Evolutionary conservation across 92 coral and sea anemone genomes (phyloP).

Genomic region (Heliopora coerulea): DNA sequence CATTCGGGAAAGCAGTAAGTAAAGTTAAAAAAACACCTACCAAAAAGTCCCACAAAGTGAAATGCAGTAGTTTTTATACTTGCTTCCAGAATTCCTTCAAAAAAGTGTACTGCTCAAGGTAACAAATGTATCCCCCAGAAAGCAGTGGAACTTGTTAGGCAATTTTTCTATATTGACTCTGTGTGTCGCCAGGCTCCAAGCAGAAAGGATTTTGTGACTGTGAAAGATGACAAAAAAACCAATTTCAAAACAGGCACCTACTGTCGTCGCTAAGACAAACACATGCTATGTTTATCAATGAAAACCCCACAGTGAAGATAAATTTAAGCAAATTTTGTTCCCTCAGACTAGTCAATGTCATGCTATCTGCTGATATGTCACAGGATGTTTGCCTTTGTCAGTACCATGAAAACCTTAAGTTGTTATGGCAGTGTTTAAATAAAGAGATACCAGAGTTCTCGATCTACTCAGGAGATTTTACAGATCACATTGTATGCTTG

Average conservation of each 20-base stretch:
- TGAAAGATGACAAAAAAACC: conserved; percentile 17
- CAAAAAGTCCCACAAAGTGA: conserved; percentile 48
- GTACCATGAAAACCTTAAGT: conserved; percentile 47
- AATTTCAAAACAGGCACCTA: conserved; percentile 30
- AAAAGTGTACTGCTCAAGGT: too few relatives aligned
- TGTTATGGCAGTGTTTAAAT: too few relatives aligned
- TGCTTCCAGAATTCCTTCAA: neutral
- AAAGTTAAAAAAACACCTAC: conserved; percentile 33
- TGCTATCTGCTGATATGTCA: conserved; percentile 43
- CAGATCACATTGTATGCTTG: conserved; percentile 45
- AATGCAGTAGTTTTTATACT: conserved; percentile 33
- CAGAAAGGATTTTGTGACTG: conserved; percentile 49
- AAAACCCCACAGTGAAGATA: conserved; percentile 47
- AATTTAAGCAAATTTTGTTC: conserved; percentile 57
- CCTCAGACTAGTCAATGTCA: conserved; percentile 49
- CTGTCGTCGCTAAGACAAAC: conserved; percentile 37
- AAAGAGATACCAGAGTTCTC: conserved; percentile 46
- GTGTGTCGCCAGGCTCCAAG: conserved; percentile 60
- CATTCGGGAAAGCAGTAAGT: conserved; percentile 47
- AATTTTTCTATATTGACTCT: conserved; percentile 32
- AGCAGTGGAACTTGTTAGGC: conserved; percentile 32
- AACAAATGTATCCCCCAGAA: too few relatives aligned
- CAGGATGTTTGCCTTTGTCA: conserved; percentile 53
- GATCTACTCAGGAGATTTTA: conserved; percentile 36
- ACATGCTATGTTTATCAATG: conserved; percentile 47